These are phyloP conservation scores for Ochropleura plecta DNA, from an alignment of 2,888 invertebrate genomes.

Conservation along the genomic window DNA sequence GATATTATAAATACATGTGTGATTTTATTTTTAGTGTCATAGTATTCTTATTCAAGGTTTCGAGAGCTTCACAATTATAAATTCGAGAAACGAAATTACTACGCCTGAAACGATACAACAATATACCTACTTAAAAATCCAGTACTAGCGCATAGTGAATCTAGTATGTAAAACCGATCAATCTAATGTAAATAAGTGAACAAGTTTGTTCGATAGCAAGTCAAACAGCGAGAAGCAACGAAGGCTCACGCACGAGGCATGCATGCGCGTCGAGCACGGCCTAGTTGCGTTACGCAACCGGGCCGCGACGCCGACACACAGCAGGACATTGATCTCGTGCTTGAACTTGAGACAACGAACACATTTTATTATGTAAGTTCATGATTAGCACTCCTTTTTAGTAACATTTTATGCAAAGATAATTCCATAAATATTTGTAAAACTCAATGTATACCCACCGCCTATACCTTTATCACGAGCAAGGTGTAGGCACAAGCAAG, in stretches of 20 bases:
- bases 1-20: slow-evolving; percentile 42
- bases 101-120: slow-evolving; percentile 1
- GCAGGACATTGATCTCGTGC: slow-evolving; percentile 86
- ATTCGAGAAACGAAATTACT: background rate
- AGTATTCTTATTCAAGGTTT: slow-evolving; percentile 33
- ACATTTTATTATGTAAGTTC: slow-evolving; percentile 13
- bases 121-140: background rate
- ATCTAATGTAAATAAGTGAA: slow-evolving; percentile 63
- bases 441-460: background rate
- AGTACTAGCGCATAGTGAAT: slow-evolving; percentile 31
- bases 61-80: slow-evolving; percentile 6
- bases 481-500: slow-evolving; percentile 52
- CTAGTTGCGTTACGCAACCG: slow-evolving; percentile 78
- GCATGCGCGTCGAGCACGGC: slow-evolving; percentile 74
- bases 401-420: background rate
- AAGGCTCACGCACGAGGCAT: slow-evolving; percentile 72
- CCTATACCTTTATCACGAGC: slow-evolving; percentile 6
- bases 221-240: slow-evolving; percentile 62
- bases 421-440: background rate
- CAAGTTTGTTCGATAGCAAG: slow-evolving; percentile 70
- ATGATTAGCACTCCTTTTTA: slow-evolving; percentile 5
- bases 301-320: slow-evolving; percentile 67
- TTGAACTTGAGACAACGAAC: slow-evolving; percentile 79
- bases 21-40: slow-evolving; percentile 21
- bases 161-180: slow-evolving; percentile 57